These are phyloP conservation scores for Phodopus roborovskii DNA, from an alignment of 2,113 vertebrate species.

Conservation along the genomic window DNA sequence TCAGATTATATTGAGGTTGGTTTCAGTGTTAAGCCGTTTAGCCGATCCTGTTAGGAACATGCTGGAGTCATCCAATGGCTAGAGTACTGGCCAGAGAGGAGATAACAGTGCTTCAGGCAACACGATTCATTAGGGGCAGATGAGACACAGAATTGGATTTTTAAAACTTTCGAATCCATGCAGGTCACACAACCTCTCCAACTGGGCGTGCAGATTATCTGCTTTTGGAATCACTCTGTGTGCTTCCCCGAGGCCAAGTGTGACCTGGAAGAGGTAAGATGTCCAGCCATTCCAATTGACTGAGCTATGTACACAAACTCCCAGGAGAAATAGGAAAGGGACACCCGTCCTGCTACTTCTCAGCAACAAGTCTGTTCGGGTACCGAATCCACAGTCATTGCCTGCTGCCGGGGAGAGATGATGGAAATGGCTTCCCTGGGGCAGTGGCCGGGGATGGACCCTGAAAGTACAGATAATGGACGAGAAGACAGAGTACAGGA, in stretches of 20 bases:
- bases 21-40: not conserved
- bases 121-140: not conserved
- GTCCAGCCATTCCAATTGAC: not conserved
- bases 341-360: not conserved
- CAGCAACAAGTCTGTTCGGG: not conserved
- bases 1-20: not conserved
- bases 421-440: not conserved
- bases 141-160: not conserved
- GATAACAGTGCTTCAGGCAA: not conserved
- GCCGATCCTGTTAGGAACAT: not conserved
- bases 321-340: not conserved
- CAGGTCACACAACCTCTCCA: not conserved
- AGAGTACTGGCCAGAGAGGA: not conserved
- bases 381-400: rapidly evolving
- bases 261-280: not conserved
- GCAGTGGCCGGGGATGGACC: too few relatives aligned
- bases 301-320: not conserved
- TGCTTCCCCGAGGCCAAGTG: not conserved
- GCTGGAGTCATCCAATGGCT: not conserved
- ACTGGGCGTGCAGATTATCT: not conserved
- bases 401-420: rapidly evolving
- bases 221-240: not conserved
- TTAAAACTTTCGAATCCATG: not conserved
- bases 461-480: not conserved
- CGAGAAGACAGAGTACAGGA: rapidly evolving